Evolutionary conservation across 2,113 vertebrate species (phyloP), one percentile per base, ranked within the genome.

Genomic region (Sylvilagus bachmani): DNA sequence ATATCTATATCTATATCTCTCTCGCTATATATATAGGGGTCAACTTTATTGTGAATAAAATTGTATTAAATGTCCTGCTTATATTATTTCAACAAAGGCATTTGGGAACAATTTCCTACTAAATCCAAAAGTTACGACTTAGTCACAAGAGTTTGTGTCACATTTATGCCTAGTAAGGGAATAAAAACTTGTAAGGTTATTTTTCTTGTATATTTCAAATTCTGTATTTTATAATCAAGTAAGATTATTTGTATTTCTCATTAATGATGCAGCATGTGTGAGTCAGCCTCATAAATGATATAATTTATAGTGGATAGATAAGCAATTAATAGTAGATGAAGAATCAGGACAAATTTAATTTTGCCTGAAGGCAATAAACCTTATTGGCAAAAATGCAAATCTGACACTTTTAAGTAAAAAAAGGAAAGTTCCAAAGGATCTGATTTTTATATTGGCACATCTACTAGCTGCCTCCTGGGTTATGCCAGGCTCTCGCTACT

Each of bases 301-400:
- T 73, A 79, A 95, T 92, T 95, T 93, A 70, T 86, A 94, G 36
- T 93, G 21, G 61, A 71, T 94, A 27, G 9, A 67, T 70, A 92
- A 49, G 44, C 38, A 96, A 97, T 94, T 97, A 71, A 29, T 97
- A 38, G 49, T 84, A 88, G 36, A 96, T 73, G 94, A 91, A 75
- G 69, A 97, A 96, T 64, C n/a, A 94, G 16, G 75, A 12, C 3
- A 97, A 95, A 93, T 53, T 95, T 64, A 94, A 97, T 97, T 98
- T 97, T 94, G 29, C 61, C 36, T 12, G 78, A 91, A 44, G 27
- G 61, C 85, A 98, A 66, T 89, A 97, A 94, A 91, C n/a, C 11
- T 89, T 93, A 94, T 96, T 93, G 97, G 87, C 12, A 91, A 94
- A 96, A 44, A 94, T 96, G n/a, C 69, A 97, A 96, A 88, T 27